Conservation (phyloP, 1,140 invertebrate species). For the Trinorchestia longiramus region DNA sequence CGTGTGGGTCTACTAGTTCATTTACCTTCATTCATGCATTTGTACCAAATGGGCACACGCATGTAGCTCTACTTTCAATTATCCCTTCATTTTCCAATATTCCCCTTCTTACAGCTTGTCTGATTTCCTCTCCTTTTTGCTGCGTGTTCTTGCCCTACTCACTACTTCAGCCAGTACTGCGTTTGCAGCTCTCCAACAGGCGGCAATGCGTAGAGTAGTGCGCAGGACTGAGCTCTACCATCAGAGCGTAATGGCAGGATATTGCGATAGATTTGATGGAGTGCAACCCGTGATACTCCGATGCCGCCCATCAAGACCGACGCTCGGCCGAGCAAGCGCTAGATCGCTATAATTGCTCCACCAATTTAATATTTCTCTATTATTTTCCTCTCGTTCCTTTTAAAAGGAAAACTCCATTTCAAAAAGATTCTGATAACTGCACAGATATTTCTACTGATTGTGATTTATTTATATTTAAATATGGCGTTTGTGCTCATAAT, state of each 20-base stretch:
- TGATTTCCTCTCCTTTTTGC: background rate
- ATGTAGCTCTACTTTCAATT: too few relatives aligned
- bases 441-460: background rate
- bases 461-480: background rate
- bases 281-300: background rate
- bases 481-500: background rate
- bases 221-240: background rate
- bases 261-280: background rate
- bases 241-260: background rate
- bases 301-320: background rate
- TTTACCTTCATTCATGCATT: too few relatives aligned
- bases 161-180: background rate
- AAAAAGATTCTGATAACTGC: background rate
- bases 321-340: too few relatives aligned
- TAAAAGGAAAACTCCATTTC: background rate
- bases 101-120: too few relatives aligned
- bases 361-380: background rate
- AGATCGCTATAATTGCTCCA: background rate
- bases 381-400: background rate
- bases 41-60: too few relatives aligned
- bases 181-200: background rate
- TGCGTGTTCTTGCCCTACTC: background rate
- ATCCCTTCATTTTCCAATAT: too few relatives aligned
- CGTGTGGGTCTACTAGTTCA: too few relatives aligned
- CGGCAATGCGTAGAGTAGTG: background rate